A percentile compares a stretch with the other conserved stretches of the same genome.
These are phyloP conservation scores for Gymnocephalus cernua DNA, from an alignment of 2,113 vertebrate genomes.

Conservation along the genomic window DNA sequence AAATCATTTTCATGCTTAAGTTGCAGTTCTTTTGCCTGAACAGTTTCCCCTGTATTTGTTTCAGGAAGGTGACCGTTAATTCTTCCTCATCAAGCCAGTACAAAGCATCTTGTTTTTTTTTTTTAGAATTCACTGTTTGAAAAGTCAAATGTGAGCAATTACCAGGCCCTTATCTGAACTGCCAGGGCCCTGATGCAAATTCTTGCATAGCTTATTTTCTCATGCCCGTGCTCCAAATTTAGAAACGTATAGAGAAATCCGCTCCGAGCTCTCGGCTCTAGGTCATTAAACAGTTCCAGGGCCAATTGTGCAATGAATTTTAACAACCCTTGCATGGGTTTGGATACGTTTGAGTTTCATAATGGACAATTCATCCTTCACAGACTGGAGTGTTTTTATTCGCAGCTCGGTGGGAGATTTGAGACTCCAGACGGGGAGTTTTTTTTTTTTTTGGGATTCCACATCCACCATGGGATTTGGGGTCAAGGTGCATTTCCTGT, in stretches of 20 bases:
- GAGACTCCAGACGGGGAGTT: conserved; percentile 11
- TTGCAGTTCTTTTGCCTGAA: conserved; percentile 16
- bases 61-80: conserved; percentile 31
- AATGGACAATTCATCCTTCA: conserved; percentile 5
- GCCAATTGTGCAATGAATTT: conserved; percentile 21
- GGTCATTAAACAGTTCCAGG: conserved; percentile 42
- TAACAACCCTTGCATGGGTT: neutral
- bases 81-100: conserved; percentile 34
- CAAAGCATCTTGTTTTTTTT: conserved; percentile 7
- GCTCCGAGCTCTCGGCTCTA: conserved; percentile 34
- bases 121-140: conserved; percentile 65
- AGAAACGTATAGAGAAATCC: conserved; percentile 43
- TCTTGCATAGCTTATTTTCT: conserved; percentile 66
- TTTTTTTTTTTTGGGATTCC: conserved; percentile 45
- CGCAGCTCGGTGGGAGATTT: neutral
- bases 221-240: conserved; percentile 61
- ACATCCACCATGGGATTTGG: conserved; percentile 54
- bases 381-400: conserved; percentile 1
- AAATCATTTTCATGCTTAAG: conserved; percentile 35
- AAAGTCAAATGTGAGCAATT: conserved; percentile 77
- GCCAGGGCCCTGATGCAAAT: conserved; percentile 70
- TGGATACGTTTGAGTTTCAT: neutral
- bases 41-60: conserved; percentile 34
- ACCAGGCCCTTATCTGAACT: conserved; percentile 67
- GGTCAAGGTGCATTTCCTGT: conserved; percentile 77